Conservation (phyloP, 2,888 invertebrate genomes). For the Halictus ligatus region DNA sequence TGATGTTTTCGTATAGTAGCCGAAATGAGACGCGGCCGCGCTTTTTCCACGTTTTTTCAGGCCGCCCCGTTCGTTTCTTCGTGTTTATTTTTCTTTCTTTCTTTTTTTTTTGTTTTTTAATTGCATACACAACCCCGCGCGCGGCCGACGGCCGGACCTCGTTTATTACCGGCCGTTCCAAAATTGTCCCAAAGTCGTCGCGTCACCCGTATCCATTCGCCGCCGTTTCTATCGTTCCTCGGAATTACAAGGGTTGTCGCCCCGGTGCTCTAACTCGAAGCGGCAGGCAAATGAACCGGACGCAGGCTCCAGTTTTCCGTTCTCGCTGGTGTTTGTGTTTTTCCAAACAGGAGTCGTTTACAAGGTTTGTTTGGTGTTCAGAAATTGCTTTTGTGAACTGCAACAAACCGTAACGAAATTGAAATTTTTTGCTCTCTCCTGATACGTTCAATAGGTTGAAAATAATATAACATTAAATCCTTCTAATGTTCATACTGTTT, state of each 20-base stretch:
- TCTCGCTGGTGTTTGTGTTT: not conserved
- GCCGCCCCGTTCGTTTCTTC: not conserved
- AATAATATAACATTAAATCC: too few relatives aligned
- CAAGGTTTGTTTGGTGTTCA: too few relatives aligned
- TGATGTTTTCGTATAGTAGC: constrained; percentile 59
- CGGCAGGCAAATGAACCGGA: constrained; percentile 9
- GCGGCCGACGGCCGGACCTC: not conserved
- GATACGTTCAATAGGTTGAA: too few relatives aligned
- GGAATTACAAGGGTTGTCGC: not conserved
- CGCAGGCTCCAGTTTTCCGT: not conserved
- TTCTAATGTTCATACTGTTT: too few relatives aligned
- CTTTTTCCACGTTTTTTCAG: not conserved
- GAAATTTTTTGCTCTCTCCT: too few relatives aligned
- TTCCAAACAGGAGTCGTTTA: not conserved
- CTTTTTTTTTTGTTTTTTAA: not conserved
- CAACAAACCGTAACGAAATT: too few relatives aligned
- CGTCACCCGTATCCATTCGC: not conserved
- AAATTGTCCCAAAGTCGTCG: constrained; percentile 15
- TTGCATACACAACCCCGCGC: not conserved
- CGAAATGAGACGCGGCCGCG: constrained; percentile 30
- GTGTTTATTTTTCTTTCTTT: not conserved
- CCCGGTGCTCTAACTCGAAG: not conserved
- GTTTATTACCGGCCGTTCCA: constrained; percentile 14
- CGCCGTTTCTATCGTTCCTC: not conserved
- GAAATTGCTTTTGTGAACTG: too few relatives aligned